Evolutionary conservation across 1,140 invertebrate genomes (phyloP).

Genomic region (Zaprionus vittiger): DNA sequence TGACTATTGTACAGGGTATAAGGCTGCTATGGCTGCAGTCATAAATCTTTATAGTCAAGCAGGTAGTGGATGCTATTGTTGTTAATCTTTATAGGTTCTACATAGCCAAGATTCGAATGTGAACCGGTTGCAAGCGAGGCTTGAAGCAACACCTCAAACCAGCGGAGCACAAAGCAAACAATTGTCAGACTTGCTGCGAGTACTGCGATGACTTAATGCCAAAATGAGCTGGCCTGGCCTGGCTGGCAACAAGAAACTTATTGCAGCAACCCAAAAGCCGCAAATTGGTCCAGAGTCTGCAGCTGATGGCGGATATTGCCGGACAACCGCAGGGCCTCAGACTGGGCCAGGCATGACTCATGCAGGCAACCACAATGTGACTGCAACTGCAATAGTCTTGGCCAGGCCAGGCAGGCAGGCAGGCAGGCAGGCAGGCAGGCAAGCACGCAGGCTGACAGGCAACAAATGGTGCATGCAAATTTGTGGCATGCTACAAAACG

Average conservation of each 20-base stretch:
- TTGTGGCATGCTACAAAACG: conserved; percentile 40
- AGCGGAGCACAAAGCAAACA: conserved; percentile 32
- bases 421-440: conserved; percentile 21
- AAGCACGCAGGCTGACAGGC: conserved; percentile 33
- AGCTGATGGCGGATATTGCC: conserved; percentile 27
- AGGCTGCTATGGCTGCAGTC: not conserved
- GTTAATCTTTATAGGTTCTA: conserved; percentile 39
- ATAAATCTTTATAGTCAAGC: conserved; percentile 27
- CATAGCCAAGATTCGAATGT: conserved; percentile 18
- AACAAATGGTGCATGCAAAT: conserved; percentile 56
- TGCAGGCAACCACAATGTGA: conserved; percentile 33
- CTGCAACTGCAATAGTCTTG: conserved; percentile 31
- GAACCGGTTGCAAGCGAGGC: conserved; percentile 35
- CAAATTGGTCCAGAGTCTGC: conserved; percentile 31
- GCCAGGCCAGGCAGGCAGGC: conserved; percentile 13
- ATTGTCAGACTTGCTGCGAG: conserved; percentile 30
- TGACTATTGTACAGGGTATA: conserved; percentile 13
- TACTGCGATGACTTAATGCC: conserved; percentile 41
- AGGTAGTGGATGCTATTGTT: conserved; percentile 24
- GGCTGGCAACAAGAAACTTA: not conserved
- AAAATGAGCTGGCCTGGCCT: not conserved
- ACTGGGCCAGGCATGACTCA: conserved; percentile 41
- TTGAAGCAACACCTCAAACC: conserved; percentile 3
- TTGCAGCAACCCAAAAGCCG: conserved; percentile 15
- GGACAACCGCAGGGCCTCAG: conserved; percentile 24